Evolutionary conservation across 1,140 invertebrate species (phyloP).

Genomic region (Lysiphlebus fabarum): DNA sequence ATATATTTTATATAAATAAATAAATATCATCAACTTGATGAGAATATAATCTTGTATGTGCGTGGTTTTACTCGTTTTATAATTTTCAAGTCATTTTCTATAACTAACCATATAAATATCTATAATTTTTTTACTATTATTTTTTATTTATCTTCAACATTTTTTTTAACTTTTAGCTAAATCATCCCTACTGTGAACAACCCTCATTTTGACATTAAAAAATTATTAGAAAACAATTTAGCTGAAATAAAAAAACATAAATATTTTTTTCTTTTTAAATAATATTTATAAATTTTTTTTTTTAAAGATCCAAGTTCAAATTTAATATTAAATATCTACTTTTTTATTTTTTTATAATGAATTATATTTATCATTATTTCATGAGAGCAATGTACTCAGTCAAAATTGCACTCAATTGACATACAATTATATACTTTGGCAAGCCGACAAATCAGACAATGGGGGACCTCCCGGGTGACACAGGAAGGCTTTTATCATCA

Average conservation of each 20-base stretch:
- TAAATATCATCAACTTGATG: slow-evolving; percentile 35
- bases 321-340: background rate
- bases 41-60: slow-evolving; percentile 48
- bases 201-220: slow-evolving; percentile 18
- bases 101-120: background rate
- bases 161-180: too few species aligned
- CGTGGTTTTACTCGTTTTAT: slow-evolving; percentile 38
- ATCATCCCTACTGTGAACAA: too few species aligned
- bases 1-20: too few species aligned
- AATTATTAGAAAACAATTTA: slow-evolving; percentile 29
- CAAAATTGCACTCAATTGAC: slow-evolving; percentile 45
- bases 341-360: background rate
- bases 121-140: background rate
- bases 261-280: too few species aligned
- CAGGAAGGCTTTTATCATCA: slow-evolving; percentile 51
- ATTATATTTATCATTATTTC: slow-evolving; percentile 33
- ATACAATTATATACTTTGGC: slow-evolving; percentile 41
- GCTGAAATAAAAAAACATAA: too few species aligned
- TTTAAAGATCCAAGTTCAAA: too few species aligned
- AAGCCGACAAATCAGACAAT: slow-evolving; percentile 31
- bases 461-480: slow-evolving; percentile 37
- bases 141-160: too few species aligned
- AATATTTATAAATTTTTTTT: too few species aligned
- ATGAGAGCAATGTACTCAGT: slow-evolving; percentile 15
- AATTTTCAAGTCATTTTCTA: background rate